Percentiles rank a stretch among this genome's conserved stretches.
phyloP scores from a whole-genome alignment of 2,113 vertebrate genomes.

The Neofelis nebulosa region DNA sequence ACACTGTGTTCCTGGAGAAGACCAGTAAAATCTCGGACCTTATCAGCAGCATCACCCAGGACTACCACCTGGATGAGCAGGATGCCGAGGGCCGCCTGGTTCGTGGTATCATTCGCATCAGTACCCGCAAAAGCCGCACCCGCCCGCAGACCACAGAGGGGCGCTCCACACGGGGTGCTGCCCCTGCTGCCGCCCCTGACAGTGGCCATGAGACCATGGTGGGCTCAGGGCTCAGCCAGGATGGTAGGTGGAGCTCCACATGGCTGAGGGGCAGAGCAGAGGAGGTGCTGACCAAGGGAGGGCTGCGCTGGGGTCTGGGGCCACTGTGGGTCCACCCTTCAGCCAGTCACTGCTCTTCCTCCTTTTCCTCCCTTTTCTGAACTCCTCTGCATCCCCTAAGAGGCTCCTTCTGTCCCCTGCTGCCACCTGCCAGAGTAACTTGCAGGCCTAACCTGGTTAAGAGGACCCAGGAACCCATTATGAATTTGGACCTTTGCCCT shows the following conservation, averaged over 20 bases:
- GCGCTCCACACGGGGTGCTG: slow-evolving; percentile 82
- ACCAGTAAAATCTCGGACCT: slow-evolving; percentile 99
- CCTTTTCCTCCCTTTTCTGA: not conserved
- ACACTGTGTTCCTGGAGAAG: slow-evolving; percentile 97
- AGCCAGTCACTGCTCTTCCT: not conserved
- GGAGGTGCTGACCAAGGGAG: not conserved
- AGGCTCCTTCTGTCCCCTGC: not conserved
- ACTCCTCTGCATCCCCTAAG: not conserved
- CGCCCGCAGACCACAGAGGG: slow-evolving; percentile 82
- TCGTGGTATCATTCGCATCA: slow-evolving; percentile 97
- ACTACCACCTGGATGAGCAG: slow-evolving; percentile 98
- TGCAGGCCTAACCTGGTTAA: not conserved
- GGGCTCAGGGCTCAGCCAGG: slow-evolving; percentile 91
- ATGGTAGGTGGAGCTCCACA: slow-evolving; percentile 84
- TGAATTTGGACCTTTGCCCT: not conserved
- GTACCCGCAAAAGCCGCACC: slow-evolving; percentile 91
- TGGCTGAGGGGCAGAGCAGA: not conserved
- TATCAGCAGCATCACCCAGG: slow-evolving; percentile 97
- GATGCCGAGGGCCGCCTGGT: slow-evolving; percentile 97
- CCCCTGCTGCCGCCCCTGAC: slow-evolving; percentile 89
- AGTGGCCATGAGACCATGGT: slow-evolving; percentile 96
- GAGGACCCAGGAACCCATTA: not conserved
- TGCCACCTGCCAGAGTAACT: not conserved
- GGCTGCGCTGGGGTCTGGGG: not conserved
- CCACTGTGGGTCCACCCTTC: not conserved